phyloP scores from a whole-genome alignment of 2,113 vertebrate species.

The Rhagologus leucostigma region DNA sequence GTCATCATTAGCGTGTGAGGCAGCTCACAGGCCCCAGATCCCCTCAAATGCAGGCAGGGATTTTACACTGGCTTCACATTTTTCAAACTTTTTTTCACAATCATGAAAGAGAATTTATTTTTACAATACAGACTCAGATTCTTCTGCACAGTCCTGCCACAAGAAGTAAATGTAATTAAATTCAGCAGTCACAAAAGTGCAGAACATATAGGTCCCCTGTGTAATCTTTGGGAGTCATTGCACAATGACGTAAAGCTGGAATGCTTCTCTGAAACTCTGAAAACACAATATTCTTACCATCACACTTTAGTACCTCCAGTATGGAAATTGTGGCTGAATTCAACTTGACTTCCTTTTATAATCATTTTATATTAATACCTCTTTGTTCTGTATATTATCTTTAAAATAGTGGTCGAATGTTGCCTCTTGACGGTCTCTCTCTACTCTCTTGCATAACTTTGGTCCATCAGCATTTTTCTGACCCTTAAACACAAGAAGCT shows the following conservation, averaged over 20 bases:
- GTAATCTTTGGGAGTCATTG: not conserved
- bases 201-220: not conserved
- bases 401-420: not conserved
- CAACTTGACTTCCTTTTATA: constrained; percentile 6
- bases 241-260: not conserved
- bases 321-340: constrained; percentile 41
- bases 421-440: not conserved
- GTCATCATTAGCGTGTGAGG: constrained; percentile 20
- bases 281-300: not conserved
- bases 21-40: not conserved
- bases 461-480: not conserved
- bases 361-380: not conserved
- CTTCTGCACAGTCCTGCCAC: constrained; percentile 15
- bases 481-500: not conserved
- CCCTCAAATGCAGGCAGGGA: not conserved
- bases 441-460: not conserved
- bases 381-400: not conserved
- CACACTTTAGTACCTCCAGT: not conserved
- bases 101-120: not conserved
- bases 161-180: not conserved
- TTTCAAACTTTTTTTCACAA: constrained; percentile 14
- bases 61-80: constrained; percentile 13
- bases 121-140: constrained; percentile 9
- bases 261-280: not conserved
- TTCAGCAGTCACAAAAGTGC: constrained; percentile 43